Base-by-base conservation (phyloP, 2,888 invertebrate genomes). In the Falcaria lacertinaria region DNA sequence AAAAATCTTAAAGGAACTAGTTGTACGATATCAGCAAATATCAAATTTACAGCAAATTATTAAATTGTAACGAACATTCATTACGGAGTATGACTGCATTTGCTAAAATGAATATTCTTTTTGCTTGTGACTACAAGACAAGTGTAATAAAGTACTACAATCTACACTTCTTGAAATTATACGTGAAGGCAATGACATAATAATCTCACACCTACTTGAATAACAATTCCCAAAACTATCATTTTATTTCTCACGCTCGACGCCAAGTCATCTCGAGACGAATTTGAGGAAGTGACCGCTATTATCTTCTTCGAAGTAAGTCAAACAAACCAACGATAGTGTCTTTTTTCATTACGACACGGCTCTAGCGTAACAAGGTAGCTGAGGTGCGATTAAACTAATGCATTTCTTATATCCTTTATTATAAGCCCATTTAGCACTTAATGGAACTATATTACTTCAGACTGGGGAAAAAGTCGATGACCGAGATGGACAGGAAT, bases 211-310 rank as follows among this genome's bases (percentile, higher is more conserved):
- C 54, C 54, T 53, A 51, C 54, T 47, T 47, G 41, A 47, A 50
- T 49, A 57, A 55, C 55, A 57, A 57, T 57, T 47, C 52, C 43
- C 43, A 52, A 69, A 76, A 74, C 67, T 65, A 71, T 74, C 64
- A 74, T 76, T 75, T 71, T 58, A 66, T 71, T 86, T 87, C 85
- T 84, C 86, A 86, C 86, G 86, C 56, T 74, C 69, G 42, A 38
- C 57, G 70, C 53, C 71, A 66, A 80, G 75, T 82, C 81, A 82
- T 80, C 80, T 74, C 62, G 73, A 77, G 66, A 80, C 75, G 79
- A 82, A 80, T 78, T 81, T 81, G 75, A 80, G 80, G 85, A 86
- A 85, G 81, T 81, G 63, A 53, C 70, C 64, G 64, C 79, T 72
- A 85, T 85, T 85, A 85, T 82, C 72, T 75, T 71, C 72, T 78